Evolutionary conservation across 2,113 vertebrate genomes (phyloP).

Genomic region (Butastur rufipennis): DNA sequence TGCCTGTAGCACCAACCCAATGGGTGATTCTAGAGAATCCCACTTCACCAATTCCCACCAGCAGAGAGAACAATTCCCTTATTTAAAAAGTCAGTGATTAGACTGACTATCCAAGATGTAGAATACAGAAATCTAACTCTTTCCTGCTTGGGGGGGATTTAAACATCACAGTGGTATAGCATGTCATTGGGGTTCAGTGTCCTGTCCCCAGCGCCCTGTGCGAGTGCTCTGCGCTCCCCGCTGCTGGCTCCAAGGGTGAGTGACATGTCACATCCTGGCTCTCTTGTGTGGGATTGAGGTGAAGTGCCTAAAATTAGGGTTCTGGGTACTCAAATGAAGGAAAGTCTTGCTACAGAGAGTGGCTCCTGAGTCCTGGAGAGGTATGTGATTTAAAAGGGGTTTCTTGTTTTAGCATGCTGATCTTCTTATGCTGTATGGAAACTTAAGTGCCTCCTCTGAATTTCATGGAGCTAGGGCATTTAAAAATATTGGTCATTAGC

Average conservation of each 20-base stretch:
- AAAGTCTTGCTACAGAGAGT: not conserved
- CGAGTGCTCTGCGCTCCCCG: fast-evolving
- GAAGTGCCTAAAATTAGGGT: not conserved
- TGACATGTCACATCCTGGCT: not conserved
- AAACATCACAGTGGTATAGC: not conserved
- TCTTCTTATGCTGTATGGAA: not conserved
- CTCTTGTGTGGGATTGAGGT: not conserved
- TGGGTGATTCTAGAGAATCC: not conserved
- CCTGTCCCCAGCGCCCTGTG: not conserved
- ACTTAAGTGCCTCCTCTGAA: not conserved
- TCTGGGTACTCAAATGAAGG: not conserved
- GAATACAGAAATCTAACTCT: not conserved
- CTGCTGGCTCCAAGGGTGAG: not conserved
- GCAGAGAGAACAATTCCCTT: not conserved
- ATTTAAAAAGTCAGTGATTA: not conserved
- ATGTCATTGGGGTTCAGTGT: not conserved
- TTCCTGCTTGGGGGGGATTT: not conserved
- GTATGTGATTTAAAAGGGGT: not conserved
- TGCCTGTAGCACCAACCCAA: not conserved
- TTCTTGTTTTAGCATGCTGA: not conserved
- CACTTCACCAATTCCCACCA: not conserved
- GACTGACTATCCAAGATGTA: not conserved
- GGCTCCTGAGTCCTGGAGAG: not conserved
- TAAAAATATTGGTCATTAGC: not conserved
- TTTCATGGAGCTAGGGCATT: not conserved